Evolutionary conservation across 1,140 invertebrate species (phyloP), one percentile per base, ranked within the genome.

Genomic region (Philotrypesis tridentata): DNA sequence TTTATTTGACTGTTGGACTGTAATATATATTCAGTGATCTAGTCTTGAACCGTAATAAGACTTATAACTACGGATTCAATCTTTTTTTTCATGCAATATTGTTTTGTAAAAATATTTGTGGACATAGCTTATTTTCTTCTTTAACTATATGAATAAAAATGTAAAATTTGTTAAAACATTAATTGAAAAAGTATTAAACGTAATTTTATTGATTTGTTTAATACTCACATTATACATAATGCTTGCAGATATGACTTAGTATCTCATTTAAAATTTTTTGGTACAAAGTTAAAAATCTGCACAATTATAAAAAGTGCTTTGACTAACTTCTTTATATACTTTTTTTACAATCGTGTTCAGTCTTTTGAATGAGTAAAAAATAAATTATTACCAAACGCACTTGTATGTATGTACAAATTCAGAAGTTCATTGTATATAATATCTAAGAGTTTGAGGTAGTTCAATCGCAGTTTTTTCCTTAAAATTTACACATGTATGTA

Each of bases 391-490:
- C 61, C 33, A 77, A 48, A 70, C 72, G 79, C 72, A 81, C 27
- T 81, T 67, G 31, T 72, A 77, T 67, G 31, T 72, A 77, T 77
- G 14, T 77, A 77, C 80, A 82, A 82, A 78, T 82, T 78, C 31
- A 31, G 17, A 77, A 72, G 68, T 60, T 12, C 31, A 71, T n/a
- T 68, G 29, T 65, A 31, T 25, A 61, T 75, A 74, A 68, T 60
- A 48, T 75, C 6, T 68, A 27, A 80, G 3, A 67, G n/a, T 80
- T 17, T 81, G 63, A 81, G 72, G 63, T 75, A 81, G 63, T 37
- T 75, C 63, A 9, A 68, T 68, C 71, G 63, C 72, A 75, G 63
- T 60, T 29, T 75, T 65, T 29, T 65, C 61, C 37, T 67, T 31
- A 67, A 65, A 73, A 63, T 63, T 31, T 43, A 43, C 40, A 55